Conservation (phyloP, 2,113 vertebrate species). For the Proterorhinus semilunaris region DNA sequence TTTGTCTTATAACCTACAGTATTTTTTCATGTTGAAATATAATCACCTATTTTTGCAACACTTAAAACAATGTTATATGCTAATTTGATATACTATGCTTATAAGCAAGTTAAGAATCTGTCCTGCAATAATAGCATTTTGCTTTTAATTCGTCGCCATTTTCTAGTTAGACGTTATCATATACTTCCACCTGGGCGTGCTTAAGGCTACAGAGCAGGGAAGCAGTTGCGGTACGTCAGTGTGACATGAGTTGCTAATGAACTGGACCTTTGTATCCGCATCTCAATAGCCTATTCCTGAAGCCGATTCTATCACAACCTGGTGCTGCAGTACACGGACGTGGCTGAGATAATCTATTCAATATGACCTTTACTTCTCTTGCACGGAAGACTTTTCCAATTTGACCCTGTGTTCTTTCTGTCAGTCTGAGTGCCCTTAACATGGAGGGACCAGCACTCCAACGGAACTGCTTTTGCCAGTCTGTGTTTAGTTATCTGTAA, state of each 20-base stretch:
- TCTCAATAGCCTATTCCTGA: slow-evolving; percentile 50
- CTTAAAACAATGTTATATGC: too few relatives aligned
- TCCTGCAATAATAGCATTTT: background rate
- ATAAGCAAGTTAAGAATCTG: too few relatives aligned
- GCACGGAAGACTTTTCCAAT: slow-evolving; percentile 32
- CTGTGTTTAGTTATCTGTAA: background rate
- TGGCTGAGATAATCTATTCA: slow-evolving; percentile 49
- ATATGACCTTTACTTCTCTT: slow-evolving; percentile 42
- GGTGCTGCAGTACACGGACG: slow-evolving; percentile 50
- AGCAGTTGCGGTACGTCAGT: slow-evolving; percentile 37
- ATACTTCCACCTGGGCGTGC: slow-evolving; percentile 21
- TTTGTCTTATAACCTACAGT: too few relatives aligned
- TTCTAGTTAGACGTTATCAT: slow-evolving; percentile 18
- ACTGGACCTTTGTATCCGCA: slow-evolving; percentile 52
- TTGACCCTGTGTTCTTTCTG: slow-evolving; percentile 24
- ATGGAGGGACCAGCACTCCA: slow-evolving; percentile 9
- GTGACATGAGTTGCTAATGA: slow-evolving; percentile 57
- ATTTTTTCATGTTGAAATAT: too few relatives aligned
- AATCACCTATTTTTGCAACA: too few relatives aligned
- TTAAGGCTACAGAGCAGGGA: slow-evolving; percentile 25
- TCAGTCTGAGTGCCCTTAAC: slow-evolving; percentile 33
- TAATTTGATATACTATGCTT: too few relatives aligned
- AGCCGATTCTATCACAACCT: slow-evolving; percentile 48
- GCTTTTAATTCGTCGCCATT: slow-evolving; percentile 6
- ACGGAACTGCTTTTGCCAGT: slow-evolving; percentile 19